Conservation (phyloP, 2,113 vertebrate species). For the Tupaia tana region DNA sequence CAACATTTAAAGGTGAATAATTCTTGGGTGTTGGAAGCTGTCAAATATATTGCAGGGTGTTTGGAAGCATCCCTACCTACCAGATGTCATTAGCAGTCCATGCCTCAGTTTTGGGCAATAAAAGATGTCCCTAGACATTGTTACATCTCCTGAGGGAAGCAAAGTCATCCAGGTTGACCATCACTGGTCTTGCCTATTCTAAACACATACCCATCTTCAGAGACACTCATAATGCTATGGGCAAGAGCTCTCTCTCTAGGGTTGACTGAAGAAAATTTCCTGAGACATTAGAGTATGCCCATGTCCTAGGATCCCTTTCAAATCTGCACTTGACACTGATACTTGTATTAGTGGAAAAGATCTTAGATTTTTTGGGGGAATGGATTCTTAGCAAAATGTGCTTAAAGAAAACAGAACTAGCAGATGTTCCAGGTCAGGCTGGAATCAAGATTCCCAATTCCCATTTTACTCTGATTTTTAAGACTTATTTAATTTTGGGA, state of each 20-base stretch:
- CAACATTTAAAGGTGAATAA: neutral
- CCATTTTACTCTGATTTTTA: neutral
- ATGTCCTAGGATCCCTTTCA: conserved; percentile 9
- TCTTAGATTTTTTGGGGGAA: neutral
- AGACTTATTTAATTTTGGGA: too few relatives aligned
- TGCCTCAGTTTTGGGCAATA: neutral
- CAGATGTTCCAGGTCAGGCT: neutral
- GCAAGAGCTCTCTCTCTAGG: neutral
- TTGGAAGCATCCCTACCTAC: neutral
- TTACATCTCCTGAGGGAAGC: neutral
- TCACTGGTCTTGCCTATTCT: neutral
- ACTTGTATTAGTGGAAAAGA: neutral
- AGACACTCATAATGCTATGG: neutral
- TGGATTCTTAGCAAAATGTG: neutral
- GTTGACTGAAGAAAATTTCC: neutral
- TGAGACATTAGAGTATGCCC: neutral
- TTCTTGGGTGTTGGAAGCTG: neutral
- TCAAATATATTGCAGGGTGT: neutral
- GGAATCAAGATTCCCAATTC: neutral
- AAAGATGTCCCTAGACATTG: neutral
- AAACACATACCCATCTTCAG: neutral
- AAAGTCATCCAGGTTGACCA: neutral
- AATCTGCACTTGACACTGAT: neutral
- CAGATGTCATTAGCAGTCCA: neutral
- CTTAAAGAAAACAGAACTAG: neutral